Percentiles rank a stretch among this genome's conserved stretches.
Evolutionary conservation across 2,113 vertebrate genomes (phyloP).

Genomic region (Condylura cristata): DNA sequence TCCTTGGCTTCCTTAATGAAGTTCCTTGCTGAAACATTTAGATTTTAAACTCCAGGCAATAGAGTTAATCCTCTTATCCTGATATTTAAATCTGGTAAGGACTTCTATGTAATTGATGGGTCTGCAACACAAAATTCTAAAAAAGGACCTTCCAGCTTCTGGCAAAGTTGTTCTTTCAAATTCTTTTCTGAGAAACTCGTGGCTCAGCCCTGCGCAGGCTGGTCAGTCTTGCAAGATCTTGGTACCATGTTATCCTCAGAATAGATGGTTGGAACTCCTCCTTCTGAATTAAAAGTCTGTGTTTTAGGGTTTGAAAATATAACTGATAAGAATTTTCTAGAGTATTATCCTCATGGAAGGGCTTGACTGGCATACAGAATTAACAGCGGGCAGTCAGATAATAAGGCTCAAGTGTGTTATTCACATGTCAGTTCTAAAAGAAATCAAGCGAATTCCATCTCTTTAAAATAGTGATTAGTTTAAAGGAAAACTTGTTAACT

Average conservation of each 20-base stretch:
- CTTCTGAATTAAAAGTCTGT: rapidly evolving
- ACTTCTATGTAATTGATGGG: not conserved
- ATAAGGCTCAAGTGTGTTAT: not conserved
- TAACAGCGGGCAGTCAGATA: not conserved
- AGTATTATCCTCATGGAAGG: not conserved
- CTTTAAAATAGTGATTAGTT: not conserved
- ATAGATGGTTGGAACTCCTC: not conserved
- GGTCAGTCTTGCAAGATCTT: not conserved
- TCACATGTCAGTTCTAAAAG: not conserved
- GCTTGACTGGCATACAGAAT: not conserved
- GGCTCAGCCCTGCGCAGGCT: not conserved
- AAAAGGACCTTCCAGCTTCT: not conserved
- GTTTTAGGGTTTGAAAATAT: constrained; percentile 7
- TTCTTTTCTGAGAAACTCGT: not conserved
- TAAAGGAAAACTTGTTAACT: constrained; percentile 13
- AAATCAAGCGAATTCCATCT: not conserved
- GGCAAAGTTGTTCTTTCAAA: constrained; percentile 7
- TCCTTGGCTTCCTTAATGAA: constrained; percentile 34
- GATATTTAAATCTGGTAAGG: not conserved
- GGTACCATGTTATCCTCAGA: not conserved
- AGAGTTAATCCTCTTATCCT: not conserved
- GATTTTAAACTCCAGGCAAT: not conserved
- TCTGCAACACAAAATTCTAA: not conserved
- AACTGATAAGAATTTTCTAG: not conserved
- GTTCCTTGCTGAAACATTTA: constrained; percentile 18